Base-by-base conservation (phyloP, 2,888 invertebrate genomes). In the Liodrosophila aerea region DNA sequence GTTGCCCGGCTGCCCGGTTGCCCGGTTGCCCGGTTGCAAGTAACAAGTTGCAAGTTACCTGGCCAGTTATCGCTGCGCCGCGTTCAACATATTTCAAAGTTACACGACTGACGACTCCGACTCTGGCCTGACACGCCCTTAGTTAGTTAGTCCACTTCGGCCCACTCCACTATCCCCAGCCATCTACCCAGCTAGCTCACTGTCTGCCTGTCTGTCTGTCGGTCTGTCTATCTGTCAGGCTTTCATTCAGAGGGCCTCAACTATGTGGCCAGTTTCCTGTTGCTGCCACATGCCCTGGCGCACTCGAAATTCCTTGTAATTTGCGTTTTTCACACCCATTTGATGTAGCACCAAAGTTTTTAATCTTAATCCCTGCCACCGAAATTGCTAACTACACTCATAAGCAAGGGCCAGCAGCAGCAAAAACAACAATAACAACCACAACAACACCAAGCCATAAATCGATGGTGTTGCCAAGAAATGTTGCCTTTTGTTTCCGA, bases 291-390 rank as follows among this genome's bases (percentile, higher is more conserved):
- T 7, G 7, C 18, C 5, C 36, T 13, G 34, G 27, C 40, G 41
- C 37, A 51, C 49, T 47, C 43, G 41, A 75, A 78, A 78, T 78
- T 78, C 86, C 83, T 78, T 83, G 86, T 85, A 78, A 85, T 78
- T 78, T 78, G 77, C 86, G 86, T 78, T 78, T 78, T 85, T 78
- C 86, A 78, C 77, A 78, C 77, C 77, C 77, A 78, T 78, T 78
- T 78, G 84, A 78, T 78, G 77, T 78, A 65, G 77, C 81, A 72
- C 61, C 84, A 58, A 72, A 73, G 22, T 22, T 75, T 67, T 85
- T 78, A 78, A 78, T 78, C 77, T 78, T 78, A 85, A 78, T 78
- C 77, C 86, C 84, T 85, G 86, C 84, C 84, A 78, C 84, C 86
- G 76, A 78, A 78, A 85, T 76, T 59, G 68, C 81, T 83, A 85